phyloP scores from a whole-genome alignment of 1,140 invertebrate species.

The Arion vulgaris region DNA sequence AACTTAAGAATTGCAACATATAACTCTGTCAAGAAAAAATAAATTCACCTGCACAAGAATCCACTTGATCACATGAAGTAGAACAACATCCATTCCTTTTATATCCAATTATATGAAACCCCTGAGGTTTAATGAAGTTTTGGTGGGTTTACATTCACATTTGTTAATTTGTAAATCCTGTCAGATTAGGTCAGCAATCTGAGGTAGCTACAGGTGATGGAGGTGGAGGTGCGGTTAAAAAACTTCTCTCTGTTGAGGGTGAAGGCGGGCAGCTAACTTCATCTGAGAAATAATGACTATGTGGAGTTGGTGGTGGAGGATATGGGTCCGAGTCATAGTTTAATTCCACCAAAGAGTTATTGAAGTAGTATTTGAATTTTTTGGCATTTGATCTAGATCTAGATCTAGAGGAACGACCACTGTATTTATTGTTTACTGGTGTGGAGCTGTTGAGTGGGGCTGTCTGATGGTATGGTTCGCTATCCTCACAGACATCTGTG shows the following conservation, averaged over 20 bases:
- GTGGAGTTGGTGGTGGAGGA: conserved; percentile 88
- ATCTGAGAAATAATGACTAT: conserved; percentile 78
- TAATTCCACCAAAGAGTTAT: conserved; percentile 70
- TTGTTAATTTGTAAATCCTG: neutral
- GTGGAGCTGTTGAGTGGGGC: conserved; percentile 16
- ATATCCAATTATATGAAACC: neutral
- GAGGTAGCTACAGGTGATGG: conserved; percentile 76
- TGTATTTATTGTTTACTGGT: conserved; percentile 23
- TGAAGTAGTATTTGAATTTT: conserved; percentile 53
- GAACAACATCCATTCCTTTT: no score
- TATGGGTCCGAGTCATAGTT: conserved; percentile 81
- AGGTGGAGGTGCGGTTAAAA: conserved; percentile 81
- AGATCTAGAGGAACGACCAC: neutral
- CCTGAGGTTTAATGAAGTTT: neutral
- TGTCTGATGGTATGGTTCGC: conserved; percentile 66
- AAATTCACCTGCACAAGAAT: neutral
- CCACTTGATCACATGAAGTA: neutral
- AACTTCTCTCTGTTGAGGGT: conserved; percentile 80
- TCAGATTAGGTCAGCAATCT: conserved; percentile 59
- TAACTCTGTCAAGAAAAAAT: no score
- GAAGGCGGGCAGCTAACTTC: conserved; percentile 83
- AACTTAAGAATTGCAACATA: no score
- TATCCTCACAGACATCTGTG: conserved; percentile 92
- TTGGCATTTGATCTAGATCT: conserved; percentile 28
- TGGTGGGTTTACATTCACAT: no score